Conservation (phyloP, 35 echinoderm and acorn worm genomes). For the Patiria miniata region DNA sequence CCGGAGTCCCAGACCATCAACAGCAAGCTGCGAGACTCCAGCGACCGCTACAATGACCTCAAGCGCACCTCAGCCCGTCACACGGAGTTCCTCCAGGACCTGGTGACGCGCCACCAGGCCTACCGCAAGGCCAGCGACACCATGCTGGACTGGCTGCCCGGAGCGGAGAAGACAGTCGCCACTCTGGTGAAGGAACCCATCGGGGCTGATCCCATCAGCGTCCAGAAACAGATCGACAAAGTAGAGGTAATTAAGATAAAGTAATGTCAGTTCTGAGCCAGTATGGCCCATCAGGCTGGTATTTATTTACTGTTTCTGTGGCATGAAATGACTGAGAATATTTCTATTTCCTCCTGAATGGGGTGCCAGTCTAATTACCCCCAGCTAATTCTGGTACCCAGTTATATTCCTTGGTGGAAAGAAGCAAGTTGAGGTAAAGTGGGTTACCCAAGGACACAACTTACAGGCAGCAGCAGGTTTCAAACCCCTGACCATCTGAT, state of each 20-base stretch:
- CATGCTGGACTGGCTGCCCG: slow-evolving; percentile 71
- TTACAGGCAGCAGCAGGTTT: too few relatives aligned
- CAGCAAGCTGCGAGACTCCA: slow-evolving; percentile 57
- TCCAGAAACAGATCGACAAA: slow-evolving; percentile 91
- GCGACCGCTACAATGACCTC: slow-evolving; percentile 62
- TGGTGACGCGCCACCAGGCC: slow-evolving; percentile 47
- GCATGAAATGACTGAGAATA: too few relatives aligned
- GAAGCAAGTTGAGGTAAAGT: too few relatives aligned
- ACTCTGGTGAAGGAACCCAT: slow-evolving; percentile 62
- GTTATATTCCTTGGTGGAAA: too few relatives aligned
- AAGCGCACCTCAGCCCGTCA: slow-evolving; percentile 59
- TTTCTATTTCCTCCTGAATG: too few relatives aligned
- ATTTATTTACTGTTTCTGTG: too few relatives aligned
- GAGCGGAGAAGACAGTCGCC: slow-evolving; percentile 72
- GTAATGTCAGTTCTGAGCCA: too few relatives aligned
- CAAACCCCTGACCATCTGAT: too few relatives aligned
- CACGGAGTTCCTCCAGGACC: slow-evolving; percentile 61
- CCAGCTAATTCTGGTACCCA: too few relatives aligned
- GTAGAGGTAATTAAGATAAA: slow-evolving; percentile 64
- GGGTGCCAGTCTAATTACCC: too few relatives aligned
- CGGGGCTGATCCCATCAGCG: slow-evolving; percentile 59
- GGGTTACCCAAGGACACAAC: too few relatives aligned
- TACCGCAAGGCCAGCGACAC: slow-evolving; percentile 59
- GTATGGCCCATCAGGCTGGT: too few relatives aligned
- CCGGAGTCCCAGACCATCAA: slow-evolving; percentile 70